Base-by-base conservation (phyloP, 2,113 vertebrate genomes). In the Gracilinanus agilis region DNA sequence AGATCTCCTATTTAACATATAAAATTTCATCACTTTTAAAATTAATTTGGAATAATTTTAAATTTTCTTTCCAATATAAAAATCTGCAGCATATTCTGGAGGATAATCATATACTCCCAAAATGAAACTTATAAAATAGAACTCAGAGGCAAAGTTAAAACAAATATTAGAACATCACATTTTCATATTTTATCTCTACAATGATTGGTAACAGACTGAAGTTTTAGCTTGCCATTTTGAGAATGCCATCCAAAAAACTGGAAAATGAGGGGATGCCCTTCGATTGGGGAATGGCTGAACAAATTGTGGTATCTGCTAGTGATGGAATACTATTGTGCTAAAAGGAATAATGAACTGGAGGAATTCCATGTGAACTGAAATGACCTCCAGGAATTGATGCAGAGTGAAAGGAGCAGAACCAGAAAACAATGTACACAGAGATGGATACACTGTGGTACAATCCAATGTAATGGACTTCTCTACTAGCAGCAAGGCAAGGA, bases 1-100 rank as follows among this genome's bases (percentile, higher is more conserved):
- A 90, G 44, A 92, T 29, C 6, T 94, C 89, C 93, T 88, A 95
- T 94, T 96, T 8, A n/a, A 21, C 27, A 58, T 16, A 23, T 40
- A 83, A 83, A 9, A 83, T 83, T 40, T 83, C 16, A 83, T 83
- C 34, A 40, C 61, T 75, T 83, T 83, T 23, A 9, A 40, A 83
- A 40, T 75, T 83, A 83, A 83, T 40, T 40, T 40, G 16, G 23
- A 40, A 40, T 67, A 13, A 67, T 75, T n/a, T 75, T n/a, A 75
- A 75, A 75, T 83, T 1, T 83, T 83, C 19, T 83, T 23, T 83
- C 6, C 9, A 7, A 83, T 40, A 83, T 8, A 40, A 40, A 83
- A 83, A 40, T 40, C 19, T 83, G 16, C 67, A 40, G 40, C 40
- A 40, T 40, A 19, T 83, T 83, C 67, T 83, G n/a, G n/a, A 83